Evolutionary conservation across 2,113 vertebrate species (phyloP), one percentile per base, ranked within the genome.

Genomic region (Callipepla californica): DNA sequence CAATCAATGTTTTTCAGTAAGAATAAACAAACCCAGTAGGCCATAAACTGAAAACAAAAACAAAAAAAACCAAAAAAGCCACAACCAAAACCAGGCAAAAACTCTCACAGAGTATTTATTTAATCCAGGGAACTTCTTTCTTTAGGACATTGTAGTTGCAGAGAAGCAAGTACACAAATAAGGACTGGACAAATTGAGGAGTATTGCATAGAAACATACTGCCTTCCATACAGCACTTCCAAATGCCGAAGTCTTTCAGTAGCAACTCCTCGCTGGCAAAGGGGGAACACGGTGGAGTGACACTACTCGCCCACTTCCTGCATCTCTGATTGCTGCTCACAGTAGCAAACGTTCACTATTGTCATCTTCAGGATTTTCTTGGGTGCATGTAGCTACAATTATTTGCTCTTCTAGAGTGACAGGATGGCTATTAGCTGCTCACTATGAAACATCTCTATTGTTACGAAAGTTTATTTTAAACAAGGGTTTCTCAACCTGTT

Each of bases 171-270:
- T 6, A 66, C 30, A 36, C 45, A 80, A 66, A 30, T 26, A 76
- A 69, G 11, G 10, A 7, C 40, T 47, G 1, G 0, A 38, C 7
- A 76, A 69, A 17, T 22, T 23, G 45, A 74, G 7, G 9, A 26
- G 5, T 17, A 65, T 20, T 14, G 14, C n/a, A 86, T 36, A 38
- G 21, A 83, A 86, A 83, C 9, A 72, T 0, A 32, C 28, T 21
- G 34, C 59, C 40, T 57, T 28, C 44, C 45, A 34, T 13, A 32
- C 7, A 38, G 12, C 19, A 67, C n/a, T 8, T 69, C 28, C 19
- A 8, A 77, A 7, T 47, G 68, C 14, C 1, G 1, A 86, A 83
- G 20, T 3, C 5, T 22, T 36, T 63, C 16, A 47, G 3, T 0
- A 28, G 10, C 40, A 66, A 90, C 61, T 20, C 9, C 2, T 26